Conservation (phyloP, 1,140 invertebrate genomes). For the Mercenaria mercenaria region DNA sequence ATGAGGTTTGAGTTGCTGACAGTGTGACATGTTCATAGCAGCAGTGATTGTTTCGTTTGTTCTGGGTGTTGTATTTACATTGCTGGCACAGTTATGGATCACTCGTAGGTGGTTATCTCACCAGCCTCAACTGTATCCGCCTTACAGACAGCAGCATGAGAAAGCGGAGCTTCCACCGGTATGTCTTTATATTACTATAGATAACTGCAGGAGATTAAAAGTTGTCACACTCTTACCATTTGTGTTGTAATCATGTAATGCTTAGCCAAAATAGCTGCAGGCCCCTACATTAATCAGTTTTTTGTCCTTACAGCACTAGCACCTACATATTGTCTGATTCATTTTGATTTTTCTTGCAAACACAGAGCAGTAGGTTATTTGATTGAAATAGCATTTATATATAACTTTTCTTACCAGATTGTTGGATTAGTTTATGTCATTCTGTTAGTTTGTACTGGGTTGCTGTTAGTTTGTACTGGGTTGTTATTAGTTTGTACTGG, state of each 20-base stretch:
- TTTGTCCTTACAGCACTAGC: too few species aligned
- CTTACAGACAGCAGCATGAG: conserved; percentile 58
- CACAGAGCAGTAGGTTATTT: too few species aligned
- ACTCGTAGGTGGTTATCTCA: conserved; percentile 20
- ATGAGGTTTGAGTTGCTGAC: neutral
- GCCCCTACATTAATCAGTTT: too few species aligned
- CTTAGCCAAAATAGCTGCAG: too few species aligned
- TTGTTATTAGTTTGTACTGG: too few species aligned
- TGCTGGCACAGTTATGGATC: conserved; percentile 30
- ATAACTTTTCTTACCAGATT: too few species aligned
- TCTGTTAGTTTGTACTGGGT: too few species aligned
- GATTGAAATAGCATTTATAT: too few species aligned
- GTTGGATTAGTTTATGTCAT: too few species aligned
- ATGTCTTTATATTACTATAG: neutral
- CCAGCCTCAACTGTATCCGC: conserved; percentile 25
- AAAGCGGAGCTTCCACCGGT: conserved; percentile 49
- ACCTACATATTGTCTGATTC: too few species aligned
- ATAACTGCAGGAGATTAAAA: neutral
- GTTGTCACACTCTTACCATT: neutral
- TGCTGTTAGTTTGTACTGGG: too few species aligned
- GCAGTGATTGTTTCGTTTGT: conserved; percentile 46
- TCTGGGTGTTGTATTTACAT: conserved; percentile 26
- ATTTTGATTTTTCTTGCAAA: too few species aligned
- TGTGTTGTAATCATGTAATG: neutral
- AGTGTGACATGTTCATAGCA: conserved; percentile 44